Evolutionary conservation across 2,797 vertebrate species (phyloP).

Genomic region (Hydrocynus forskahlii): DNA sequence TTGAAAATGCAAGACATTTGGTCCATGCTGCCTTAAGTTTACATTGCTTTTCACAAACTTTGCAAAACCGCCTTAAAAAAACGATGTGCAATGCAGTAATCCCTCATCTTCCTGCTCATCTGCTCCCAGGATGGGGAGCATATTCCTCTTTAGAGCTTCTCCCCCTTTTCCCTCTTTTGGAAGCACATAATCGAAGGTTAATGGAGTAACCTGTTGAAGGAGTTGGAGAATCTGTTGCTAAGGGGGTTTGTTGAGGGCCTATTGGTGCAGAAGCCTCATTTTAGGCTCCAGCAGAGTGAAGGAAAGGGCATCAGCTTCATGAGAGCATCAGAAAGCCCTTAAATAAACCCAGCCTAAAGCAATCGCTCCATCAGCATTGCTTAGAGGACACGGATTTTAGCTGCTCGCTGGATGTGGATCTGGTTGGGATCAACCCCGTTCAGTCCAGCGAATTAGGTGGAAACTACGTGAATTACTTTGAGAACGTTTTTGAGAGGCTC

Average conservation of each 20-base stretch:
- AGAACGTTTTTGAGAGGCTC: background rate
- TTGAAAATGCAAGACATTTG: conserved; percentile 77
- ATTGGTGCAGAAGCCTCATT: too few species aligned
- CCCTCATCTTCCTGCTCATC: conserved; percentile 10
- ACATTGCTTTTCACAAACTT: conserved; percentile 87
- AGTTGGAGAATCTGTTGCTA: background rate
- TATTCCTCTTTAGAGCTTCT: conserved; percentile 6
- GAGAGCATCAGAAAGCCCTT: background rate
- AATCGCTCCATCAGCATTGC: background rate
- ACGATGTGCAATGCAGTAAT: conserved; percentile 73
- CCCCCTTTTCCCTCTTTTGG: background rate
- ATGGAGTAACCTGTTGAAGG: too few species aligned
- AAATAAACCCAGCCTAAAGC: too few species aligned
- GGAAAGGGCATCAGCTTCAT: background rate
- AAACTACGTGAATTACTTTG: background rate
- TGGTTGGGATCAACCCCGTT: background rate
- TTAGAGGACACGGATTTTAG: background rate
- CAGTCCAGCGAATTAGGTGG: background rate
- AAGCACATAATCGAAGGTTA: background rate
- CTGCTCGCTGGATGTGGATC: background rate
- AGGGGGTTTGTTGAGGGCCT: background rate
- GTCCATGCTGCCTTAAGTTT: conserved; percentile 94
- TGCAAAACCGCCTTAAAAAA: conserved; percentile 91
- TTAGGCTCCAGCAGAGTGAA: background rate
- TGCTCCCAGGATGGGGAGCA: background rate